phyloP scores from a whole-genome alignment of 2,113 vertebrate species.

The Gorsachius goisagi region DNA sequence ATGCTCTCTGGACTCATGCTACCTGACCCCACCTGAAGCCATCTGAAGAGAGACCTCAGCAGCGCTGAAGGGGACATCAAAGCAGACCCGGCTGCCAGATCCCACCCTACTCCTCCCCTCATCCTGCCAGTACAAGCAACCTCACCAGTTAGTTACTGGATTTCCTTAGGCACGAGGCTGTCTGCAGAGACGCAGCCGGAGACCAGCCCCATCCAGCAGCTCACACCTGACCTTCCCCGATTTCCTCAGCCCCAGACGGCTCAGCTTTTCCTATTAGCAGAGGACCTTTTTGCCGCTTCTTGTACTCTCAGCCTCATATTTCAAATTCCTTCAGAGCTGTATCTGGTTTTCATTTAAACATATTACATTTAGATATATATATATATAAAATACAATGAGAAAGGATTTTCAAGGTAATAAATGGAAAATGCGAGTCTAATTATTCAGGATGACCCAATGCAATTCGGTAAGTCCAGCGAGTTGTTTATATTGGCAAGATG shows the following conservation, averaged over 20 bases:
- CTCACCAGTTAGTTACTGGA: not conserved
- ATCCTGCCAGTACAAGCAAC: not conserved
- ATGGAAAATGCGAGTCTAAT: constrained; percentile 54
- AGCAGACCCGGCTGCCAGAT: accelerated
- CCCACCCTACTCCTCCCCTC: not conserved
- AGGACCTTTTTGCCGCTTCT: constrained; percentile 52
- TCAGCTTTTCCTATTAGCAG: constrained; percentile 44
- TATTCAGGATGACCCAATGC: constrained; percentile 57
- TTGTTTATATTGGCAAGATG: constrained; percentile 67
- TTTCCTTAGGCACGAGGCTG: not conserved
- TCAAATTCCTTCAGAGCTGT: constrained; percentile 58
- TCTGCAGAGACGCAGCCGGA: not conserved
- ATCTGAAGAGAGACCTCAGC: not conserved
- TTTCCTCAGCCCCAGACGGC: not conserved
- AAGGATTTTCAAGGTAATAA: constrained; percentile 70
- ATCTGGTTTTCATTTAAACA: constrained; percentile 72
- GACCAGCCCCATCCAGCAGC: not conserved
- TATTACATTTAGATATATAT: constrained; percentile 4
- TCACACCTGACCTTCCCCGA: constrained; percentile 42
- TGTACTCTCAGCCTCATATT: constrained; percentile 66
- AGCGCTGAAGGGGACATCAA: not conserved
- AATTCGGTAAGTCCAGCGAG: not conserved
- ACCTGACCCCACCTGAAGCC: not conserved
- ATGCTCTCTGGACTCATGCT: not conserved
- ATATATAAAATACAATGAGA: constrained; percentile 18